Percentiles rank a stretch among this genome's conserved stretches.
These are phyloP conservation scores for Pissodes strobi DNA, from an alignment of 1,140 invertebrate species.

Conservation along the genomic window DNA sequence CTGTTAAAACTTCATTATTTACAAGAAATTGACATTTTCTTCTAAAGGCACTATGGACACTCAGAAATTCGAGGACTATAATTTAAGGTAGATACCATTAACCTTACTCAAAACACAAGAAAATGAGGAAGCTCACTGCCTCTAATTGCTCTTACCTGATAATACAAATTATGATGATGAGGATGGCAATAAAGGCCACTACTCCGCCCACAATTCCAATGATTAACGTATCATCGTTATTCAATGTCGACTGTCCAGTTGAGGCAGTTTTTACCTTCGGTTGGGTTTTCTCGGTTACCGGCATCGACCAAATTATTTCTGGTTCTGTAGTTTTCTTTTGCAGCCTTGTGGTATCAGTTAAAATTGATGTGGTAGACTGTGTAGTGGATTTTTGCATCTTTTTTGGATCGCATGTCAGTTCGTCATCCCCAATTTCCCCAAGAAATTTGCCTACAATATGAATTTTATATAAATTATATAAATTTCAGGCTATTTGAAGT, in stretches of 20 bases:
- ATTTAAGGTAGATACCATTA: too few relatives aligned
- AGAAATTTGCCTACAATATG: slow-evolving; percentile 62
- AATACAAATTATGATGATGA: slow-evolving; percentile 87
- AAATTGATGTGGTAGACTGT: slow-evolving; percentile 55
- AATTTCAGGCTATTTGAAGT: too few relatives aligned
- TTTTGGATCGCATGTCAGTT: slow-evolving; percentile 74
- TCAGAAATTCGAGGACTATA: too few relatives aligned
- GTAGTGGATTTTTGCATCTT: slow-evolving; percentile 60
- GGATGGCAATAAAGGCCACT: slow-evolving; percentile 84
- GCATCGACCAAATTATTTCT: slow-evolving; percentile 85
- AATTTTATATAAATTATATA: too few relatives aligned
- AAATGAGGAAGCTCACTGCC: too few relatives aligned
- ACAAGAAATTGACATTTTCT: too few relatives aligned
- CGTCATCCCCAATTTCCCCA: slow-evolving; percentile 75
- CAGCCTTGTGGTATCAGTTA: slow-evolving; percentile 56
- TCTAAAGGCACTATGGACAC: too few relatives aligned
- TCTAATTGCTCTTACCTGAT: slow-evolving; percentile 65
- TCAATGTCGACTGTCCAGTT: slow-evolving; percentile 64
- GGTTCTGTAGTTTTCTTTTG: slow-evolving; percentile 70
- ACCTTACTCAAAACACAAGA: too few relatives aligned
- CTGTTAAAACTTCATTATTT: too few relatives aligned
- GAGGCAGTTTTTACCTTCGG: slow-evolving; percentile 60
- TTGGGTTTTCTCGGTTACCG: slow-evolving; percentile 62
- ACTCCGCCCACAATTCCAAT: slow-evolving; percentile 91
- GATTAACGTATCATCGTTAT: slow-evolving; percentile 87